Base-by-base conservation (phyloP, 1,140 invertebrate species). In the Neotoxoptera formosana region DNA sequence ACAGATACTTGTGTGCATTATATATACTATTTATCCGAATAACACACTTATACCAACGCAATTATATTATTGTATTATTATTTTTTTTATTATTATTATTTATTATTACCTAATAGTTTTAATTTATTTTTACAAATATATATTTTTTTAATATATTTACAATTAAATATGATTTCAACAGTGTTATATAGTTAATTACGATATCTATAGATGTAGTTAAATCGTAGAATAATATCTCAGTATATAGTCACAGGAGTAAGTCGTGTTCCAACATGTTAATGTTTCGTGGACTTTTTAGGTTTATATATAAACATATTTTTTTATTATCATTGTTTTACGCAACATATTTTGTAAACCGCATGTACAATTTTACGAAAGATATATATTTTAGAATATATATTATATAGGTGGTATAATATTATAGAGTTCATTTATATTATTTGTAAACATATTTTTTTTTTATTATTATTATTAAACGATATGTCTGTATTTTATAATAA, bases 401-500 rank as follows among this genome's bases (percentile, higher is more conserved):
- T 4, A 45, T 2, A n/a, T 76, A 76, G 60, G 60, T 76, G 60
- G 60, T 76, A 76, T 76, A 53, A 89, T 51, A 67, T 8, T n/a
- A 20, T 76, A 53, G 23, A 23, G n/a, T 17, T n/a, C 14, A 86
- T 47, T 86, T 86, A 86, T 86, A 53, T 36, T 36, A 89, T 89
- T 34, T 89, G n/a, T 89, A 89, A 89, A 56, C 51, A 89, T 25
- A 76, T 76, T 76, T 56, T 89, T 89, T 89, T 41, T 41, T 89
- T 89, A 89, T 89, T 89, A 56, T 87, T 48, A n/a, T n/a, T 53
- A 89, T 89, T 89, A 89, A 89, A 89, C 51, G 51, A 56, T 56
- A 36, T 56, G 51, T 89, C 51, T 56, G 9, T 89, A 89, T 89
- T 56, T 89, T 89, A 41, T 56, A 76, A 76, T 76, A 56, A 56